Conservation (phyloP, 2,113 vertebrate species). For the Harpagus bidentatus region DNA sequence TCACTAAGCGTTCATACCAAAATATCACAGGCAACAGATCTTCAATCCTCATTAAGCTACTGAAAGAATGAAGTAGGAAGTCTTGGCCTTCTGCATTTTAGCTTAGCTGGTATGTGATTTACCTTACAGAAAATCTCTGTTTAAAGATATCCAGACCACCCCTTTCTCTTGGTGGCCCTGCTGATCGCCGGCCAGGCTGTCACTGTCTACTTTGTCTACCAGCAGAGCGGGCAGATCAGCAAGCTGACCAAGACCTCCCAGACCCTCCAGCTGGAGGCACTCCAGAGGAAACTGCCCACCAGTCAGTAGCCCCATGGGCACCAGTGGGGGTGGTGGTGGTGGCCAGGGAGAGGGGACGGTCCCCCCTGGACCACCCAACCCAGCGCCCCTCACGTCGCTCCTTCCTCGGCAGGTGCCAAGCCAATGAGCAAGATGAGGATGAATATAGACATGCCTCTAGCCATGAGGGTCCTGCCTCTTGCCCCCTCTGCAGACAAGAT, state of each 20-base stretch:
- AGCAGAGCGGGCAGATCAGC: slow-evolving; percentile 81
- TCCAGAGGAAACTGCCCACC: slow-evolving; percentile 68
- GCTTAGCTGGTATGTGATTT: background rate
- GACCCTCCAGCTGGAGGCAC: slow-evolving; percentile 72
- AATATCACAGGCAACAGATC: background rate
- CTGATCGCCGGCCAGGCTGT: slow-evolving; percentile 88
- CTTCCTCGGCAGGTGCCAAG: slow-evolving; percentile 9
- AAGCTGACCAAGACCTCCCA: slow-evolving; percentile 75
- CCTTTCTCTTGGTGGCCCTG: slow-evolving; percentile 78
- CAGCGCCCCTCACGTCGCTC: accelerated
- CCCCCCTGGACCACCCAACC: background rate
- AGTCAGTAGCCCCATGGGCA: slow-evolving; percentile 54
- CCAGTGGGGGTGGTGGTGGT: no score
- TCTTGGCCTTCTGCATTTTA: background rate
- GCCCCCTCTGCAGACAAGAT: background rate
- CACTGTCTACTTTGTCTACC: slow-evolving; percentile 82
- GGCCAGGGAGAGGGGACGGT: background rate
- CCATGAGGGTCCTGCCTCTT: slow-evolving; percentile 29
- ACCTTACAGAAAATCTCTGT: background rate
- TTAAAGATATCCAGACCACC: background rate
- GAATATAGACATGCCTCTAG: slow-evolving; percentile 64
- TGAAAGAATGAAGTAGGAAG: background rate
- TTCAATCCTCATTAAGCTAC: background rate
- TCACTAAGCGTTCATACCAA: background rate
- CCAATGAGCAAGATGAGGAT: slow-evolving; percentile 57